Percentiles rank a stretch among this genome's conserved stretches.
Conservation (phyloP, 37 sponge, comb jelly and placozoan species). For the Crambe crambe region DNA sequence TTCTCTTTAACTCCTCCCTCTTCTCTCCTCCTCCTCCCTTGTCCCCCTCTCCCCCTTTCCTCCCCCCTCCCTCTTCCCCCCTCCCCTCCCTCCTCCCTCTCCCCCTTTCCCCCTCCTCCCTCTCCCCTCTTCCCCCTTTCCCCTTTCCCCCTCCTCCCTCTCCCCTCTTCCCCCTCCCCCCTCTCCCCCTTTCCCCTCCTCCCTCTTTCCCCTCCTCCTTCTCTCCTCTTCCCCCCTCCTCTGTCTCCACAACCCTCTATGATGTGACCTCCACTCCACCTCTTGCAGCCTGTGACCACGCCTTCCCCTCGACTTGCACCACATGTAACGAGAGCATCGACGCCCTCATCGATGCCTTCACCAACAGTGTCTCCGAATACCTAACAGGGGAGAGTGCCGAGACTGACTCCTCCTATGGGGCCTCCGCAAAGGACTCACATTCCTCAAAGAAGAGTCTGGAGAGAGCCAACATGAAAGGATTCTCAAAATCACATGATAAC, state of each 20-base stretch:
- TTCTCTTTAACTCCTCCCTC: not conserved
- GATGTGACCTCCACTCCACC: not conserved
- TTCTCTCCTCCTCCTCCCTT: not conserved
- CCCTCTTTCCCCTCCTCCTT: not conserved
- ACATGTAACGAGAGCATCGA: constrained; percentile 30
- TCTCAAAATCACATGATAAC: constrained; percentile 46
- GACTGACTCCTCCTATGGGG: not conserved
- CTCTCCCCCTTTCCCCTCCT: not conserved
- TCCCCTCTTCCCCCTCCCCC: not conserved
- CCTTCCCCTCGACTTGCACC: constrained; percentile 1
- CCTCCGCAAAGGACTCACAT: too few species aligned
- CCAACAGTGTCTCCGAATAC: constrained; percentile 25
- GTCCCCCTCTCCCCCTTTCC: not conserved
- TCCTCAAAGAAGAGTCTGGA: not conserved
- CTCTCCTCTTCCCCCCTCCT: not conserved
- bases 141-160: not conserved
- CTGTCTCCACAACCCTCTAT: too few species aligned
- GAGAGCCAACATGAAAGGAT: constrained; percentile 12
- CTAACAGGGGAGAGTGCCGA: constrained; percentile 33
- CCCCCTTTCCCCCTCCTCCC: not conserved
- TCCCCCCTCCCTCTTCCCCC: not conserved
- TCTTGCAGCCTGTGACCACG: constrained; percentile 15
- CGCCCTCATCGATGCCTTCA: constrained; percentile 48
- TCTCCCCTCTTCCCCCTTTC: not conserved
- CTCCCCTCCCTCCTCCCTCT: not conserved